Conservation (phyloP, 1,140 invertebrate species). For the Anthonomus grandis region DNA sequence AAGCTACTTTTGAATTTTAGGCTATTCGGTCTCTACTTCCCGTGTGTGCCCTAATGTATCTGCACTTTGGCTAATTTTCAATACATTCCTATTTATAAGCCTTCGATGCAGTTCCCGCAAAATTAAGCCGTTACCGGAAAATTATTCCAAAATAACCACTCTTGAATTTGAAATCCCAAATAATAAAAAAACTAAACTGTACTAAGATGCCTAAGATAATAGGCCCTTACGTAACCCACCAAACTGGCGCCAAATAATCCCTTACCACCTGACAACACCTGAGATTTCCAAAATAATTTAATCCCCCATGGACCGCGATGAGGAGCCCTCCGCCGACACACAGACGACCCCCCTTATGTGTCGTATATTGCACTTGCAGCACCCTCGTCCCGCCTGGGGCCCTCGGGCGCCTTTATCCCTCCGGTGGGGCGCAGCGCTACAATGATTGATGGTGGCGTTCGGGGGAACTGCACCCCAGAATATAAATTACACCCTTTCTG, state of each 20-base stretch:
- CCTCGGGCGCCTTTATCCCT: slow-evolving; percentile 35
- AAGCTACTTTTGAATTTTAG: too few species aligned
- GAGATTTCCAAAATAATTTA: slow-evolving; percentile 10
- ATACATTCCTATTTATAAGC: too few species aligned
- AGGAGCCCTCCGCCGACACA: neutral
- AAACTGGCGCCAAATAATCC: slow-evolving; percentile 6
- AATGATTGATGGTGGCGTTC: slow-evolving; percentile 45
- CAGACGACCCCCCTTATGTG: slow-evolving; percentile 12
- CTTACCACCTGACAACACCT: slow-evolving; percentile 13
- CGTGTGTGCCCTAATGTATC: too few species aligned
- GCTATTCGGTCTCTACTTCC: too few species aligned
- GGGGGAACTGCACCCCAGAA: slow-evolving; percentile 39
- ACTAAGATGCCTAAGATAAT: too few species aligned
- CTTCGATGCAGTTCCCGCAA: too few species aligned
- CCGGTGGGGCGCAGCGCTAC: slow-evolving; percentile 38
- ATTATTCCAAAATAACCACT: too few species aligned
- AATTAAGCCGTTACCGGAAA: too few species aligned
- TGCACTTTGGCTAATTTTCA: too few species aligned
- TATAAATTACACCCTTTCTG: slow-evolving; percentile 44
- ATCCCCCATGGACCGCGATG: neutral
- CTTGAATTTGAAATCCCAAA: too few species aligned
- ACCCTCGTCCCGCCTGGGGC: slow-evolving; percentile 9
- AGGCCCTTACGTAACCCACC: too few species aligned
- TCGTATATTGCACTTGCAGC: slow-evolving; percentile 42
- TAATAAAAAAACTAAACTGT: too few species aligned